These are phyloP conservation scores for Calameuta pallipes DNA, from an alignment of 2,888 invertebrate genomes.

Conservation along the genomic window DNA sequence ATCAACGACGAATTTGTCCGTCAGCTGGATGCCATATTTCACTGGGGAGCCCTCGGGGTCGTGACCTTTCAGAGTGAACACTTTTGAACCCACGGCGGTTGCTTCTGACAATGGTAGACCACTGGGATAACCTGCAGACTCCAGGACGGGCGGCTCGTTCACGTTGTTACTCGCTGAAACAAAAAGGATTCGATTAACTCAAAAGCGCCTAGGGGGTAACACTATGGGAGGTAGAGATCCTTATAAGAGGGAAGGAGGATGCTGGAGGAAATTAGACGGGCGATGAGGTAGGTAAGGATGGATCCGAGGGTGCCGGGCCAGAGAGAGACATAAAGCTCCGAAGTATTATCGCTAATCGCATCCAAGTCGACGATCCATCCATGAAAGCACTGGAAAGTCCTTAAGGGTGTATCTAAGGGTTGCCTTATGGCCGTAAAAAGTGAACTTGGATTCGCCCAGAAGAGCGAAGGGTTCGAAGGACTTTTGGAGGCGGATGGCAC, in stretches of 20 bases:
- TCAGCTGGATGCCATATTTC: constrained; percentile 79
- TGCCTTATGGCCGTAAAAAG: background rate
- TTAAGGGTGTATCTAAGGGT: background rate
- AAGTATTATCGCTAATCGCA: background rate
- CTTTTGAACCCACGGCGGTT: constrained; percentile 80
- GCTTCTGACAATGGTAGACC: constrained; percentile 77
- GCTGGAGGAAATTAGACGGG: background rate
- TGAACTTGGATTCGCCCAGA: background rate
- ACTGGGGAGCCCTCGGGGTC: constrained; percentile 86
- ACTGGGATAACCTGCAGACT: constrained; percentile 57
- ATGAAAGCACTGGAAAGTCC: background rate
- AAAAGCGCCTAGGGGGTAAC: background rate
- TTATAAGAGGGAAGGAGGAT: background rate
- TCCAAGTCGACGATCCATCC: background rate
- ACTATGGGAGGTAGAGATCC: background rate
- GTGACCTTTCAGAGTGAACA: constrained; percentile 81
- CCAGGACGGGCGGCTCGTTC: constrained; percentile 62
- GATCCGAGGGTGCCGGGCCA: too few relatives aligned
- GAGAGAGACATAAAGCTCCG: background rate
- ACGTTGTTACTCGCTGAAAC: constrained; percentile 61
- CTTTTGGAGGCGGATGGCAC: background rate
- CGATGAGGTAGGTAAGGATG: background rate
- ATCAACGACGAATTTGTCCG: constrained; percentile 84
- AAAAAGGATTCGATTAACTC: constrained; percentile 17
- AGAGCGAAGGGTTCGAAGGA: background rate